phyloP scores from a whole-genome alignment of 2,888 invertebrate species.

The Ecliptopera silaceata region DNA sequence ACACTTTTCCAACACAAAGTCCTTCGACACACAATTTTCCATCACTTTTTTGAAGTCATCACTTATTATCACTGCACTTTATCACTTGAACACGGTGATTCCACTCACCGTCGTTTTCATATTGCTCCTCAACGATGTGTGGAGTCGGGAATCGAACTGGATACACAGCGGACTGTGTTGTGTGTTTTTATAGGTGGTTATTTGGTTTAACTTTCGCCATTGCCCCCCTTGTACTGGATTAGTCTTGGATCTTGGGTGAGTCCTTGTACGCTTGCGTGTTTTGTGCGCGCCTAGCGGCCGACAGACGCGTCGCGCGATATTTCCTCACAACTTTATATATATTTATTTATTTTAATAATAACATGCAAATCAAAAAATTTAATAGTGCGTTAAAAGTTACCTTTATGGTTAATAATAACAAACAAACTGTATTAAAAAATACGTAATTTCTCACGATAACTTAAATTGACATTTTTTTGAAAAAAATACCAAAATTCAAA shows the following conservation, averaged over 20 bases:
- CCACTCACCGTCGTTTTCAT: constrained; percentile 80
- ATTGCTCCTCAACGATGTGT: constrained; percentile 76
- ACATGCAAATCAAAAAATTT: background rate
- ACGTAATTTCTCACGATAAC: no score
- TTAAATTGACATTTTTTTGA: no score
- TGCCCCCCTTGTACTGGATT: constrained; percentile 72
- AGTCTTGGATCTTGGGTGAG: constrained; percentile 51
- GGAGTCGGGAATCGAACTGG: constrained; percentile 77
- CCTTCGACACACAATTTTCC: constrained; percentile 48
- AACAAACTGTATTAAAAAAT: no score
- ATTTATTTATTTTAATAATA: background rate
- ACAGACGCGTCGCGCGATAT: constrained; percentile 64
- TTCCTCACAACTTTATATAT: background rate
- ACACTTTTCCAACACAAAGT: constrained; percentile 26
- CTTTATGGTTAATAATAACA: no score
- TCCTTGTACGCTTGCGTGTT: constrained; percentile 66
- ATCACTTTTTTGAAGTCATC: constrained; percentile 76
- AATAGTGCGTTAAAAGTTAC: background rate
- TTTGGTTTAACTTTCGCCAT: constrained; percentile 79
- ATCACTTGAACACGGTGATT: constrained; percentile 23
- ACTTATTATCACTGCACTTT: constrained; percentile 64
- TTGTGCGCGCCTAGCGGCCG: constrained; percentile 56
- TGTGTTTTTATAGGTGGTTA: constrained; percentile 81
- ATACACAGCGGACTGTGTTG: constrained; percentile 64
- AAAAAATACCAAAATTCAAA: no score